phyloP scores from a whole-genome alignment of 1,140 invertebrate genomes.

The Phocides pigmalion region DNA sequence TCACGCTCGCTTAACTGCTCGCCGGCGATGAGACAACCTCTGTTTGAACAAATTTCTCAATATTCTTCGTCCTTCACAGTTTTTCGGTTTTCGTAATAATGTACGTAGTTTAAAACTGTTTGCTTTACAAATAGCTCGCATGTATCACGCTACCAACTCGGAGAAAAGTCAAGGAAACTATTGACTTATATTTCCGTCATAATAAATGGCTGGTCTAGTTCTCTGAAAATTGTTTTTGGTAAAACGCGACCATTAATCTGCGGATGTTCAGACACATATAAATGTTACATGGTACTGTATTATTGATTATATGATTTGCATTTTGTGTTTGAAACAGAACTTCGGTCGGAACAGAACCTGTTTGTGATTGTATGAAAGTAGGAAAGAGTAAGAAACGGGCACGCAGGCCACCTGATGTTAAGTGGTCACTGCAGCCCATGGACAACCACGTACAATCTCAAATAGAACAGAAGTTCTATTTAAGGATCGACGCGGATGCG shows the following conservation, averaged over 20 bases:
- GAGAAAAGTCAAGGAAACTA: slow-evolving; percentile 19
- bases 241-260: slow-evolving; percentile 1
- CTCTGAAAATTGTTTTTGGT: slow-evolving; percentile 2
- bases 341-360: too few species aligned
- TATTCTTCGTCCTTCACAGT: slow-evolving; percentile 1
- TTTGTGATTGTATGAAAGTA: too few species aligned
- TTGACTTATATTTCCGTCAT: slow-evolving; percentile 18
- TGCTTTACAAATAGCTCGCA: slow-evolving; percentile 16
- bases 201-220: slow-evolving; percentile 13
- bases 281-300: background rate
- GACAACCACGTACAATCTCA: too few species aligned
- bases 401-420: too few species aligned
- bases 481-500: too few species aligned
- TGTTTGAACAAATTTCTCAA: background rate
- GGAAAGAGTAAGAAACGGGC: too few species aligned
- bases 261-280: background rate
- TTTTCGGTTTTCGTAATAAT: slow-evolving; percentile 6
- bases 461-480: too few species aligned
- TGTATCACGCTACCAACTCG: slow-evolving; percentile 12
- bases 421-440: too few species aligned
- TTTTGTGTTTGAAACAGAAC: too few species aligned
- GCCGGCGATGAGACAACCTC: background rate
- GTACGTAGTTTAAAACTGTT: slow-evolving; percentile 21
- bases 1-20: background rate
- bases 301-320: too few species aligned